Percentiles rank a stretch among this genome's conserved stretches.
Evolutionary conservation across 2,797 vertebrate species (phyloP).

Genomic region (Pseudochaenichthys georgianus): DNA sequence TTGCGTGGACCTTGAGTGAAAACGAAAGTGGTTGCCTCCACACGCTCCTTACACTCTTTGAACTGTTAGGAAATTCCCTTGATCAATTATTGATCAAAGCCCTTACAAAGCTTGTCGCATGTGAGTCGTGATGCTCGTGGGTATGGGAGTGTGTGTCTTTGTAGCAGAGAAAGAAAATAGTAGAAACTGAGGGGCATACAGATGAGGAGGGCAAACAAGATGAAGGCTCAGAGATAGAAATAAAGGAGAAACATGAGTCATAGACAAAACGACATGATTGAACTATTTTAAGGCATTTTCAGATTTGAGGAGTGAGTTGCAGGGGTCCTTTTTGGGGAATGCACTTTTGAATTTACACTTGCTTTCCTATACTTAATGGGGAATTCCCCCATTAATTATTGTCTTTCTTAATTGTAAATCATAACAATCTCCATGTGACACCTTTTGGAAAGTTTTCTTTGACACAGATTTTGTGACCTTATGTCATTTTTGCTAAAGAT

Average conservation of each 20-base stretch:
- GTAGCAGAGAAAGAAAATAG: slow-evolving; percentile 19
- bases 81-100: slow-evolving; percentile 83
- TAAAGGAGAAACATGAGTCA: slow-evolving; percentile 8
- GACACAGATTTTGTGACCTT: background rate
- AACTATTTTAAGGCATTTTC: slow-evolving; percentile 7
- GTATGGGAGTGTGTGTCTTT: slow-evolving; percentile 33
- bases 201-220: background rate
- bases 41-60: slow-evolving; percentile 55
- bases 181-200: slow-evolving; percentile 20
- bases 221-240: slow-evolving; percentile 9
- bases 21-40: slow-evolving; percentile 56
- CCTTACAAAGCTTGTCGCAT: slow-evolving; percentile 68
- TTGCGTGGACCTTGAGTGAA: slow-evolving; percentile 32
- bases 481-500: background rate
- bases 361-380: slow-evolving; percentile 15
- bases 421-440: slow-evolving; percentile 1
- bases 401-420: background rate
- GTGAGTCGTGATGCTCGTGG: slow-evolving; percentile 36
- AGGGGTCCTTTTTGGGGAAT: background rate
- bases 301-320: background rate
- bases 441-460: background rate
- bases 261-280: slow-evolving; percentile 5
- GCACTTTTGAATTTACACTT: slow-evolving; percentile 4
- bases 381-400: background rate
- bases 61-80: slow-evolving; percentile 68